phyloP scores from a whole-genome alignment of 92 coral and sea anemone species.

The Epizoanthus illoricatus region DNA sequence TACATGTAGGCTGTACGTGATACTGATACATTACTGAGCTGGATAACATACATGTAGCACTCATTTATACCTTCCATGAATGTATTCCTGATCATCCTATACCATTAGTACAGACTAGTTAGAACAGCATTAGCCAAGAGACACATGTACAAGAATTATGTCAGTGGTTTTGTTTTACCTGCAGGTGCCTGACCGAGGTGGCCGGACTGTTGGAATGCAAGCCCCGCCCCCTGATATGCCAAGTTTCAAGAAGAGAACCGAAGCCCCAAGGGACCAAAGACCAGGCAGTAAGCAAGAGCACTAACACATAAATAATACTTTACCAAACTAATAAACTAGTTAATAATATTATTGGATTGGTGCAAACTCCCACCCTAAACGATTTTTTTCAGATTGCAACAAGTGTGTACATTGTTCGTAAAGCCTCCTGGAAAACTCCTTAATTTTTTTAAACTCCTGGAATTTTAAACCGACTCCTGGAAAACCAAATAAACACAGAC shows the following conservation, averaged over 20 bases:
- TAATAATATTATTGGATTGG: not conserved
- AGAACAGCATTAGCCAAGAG: not conserved
- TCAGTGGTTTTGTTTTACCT: not conserved
- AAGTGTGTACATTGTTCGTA: too few relatives aligned
- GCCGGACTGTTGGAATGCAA: constrained; percentile 71
- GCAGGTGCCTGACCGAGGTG: constrained; percentile 97
- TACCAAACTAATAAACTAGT: not conserved
- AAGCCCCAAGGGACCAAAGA: constrained; percentile 91
- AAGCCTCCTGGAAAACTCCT: too few relatives aligned
- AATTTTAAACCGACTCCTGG: too few relatives aligned
- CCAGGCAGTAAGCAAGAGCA: constrained; percentile 40
- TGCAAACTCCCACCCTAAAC: not conserved
- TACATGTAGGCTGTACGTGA: too few relatives aligned
- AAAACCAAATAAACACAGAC: too few relatives aligned
- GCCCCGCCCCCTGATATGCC: constrained; percentile 98
- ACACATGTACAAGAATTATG: not conserved
- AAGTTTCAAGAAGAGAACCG: constrained; percentile 81
- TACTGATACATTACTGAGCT: too few relatives aligned
- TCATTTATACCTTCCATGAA: too few relatives aligned
- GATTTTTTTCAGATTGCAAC: too few relatives aligned
- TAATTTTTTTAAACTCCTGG: too few relatives aligned
- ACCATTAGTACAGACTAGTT: not conserved
- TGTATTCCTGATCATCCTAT: not conserved
- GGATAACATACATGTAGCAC: too few relatives aligned
- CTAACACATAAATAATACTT: not conserved